Evolutionary conservation across 2,797 vertebrate species (phyloP).

Genomic region (Acomys russatus): DNA sequence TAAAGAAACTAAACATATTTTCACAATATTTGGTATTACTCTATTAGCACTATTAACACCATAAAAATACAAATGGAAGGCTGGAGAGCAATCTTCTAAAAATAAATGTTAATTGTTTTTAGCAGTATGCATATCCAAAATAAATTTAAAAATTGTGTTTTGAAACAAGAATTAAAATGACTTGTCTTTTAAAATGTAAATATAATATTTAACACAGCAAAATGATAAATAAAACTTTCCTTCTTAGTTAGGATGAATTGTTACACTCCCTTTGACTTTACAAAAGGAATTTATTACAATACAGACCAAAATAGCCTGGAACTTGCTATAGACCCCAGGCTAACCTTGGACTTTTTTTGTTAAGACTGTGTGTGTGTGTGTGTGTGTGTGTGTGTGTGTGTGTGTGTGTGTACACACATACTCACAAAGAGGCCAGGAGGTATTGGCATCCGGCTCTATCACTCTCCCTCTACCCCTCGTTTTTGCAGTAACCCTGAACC

Average conservation of each 20-base stretch:
- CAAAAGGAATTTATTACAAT: not conserved
- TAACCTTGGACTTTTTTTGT: not conserved
- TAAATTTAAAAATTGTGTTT: not conserved
- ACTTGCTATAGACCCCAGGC: not conserved
- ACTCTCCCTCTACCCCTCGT: not conserved
- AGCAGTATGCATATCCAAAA: not conserved
- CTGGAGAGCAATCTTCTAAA: not conserved
- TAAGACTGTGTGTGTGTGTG: not conserved
- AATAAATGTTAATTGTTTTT: constrained; percentile 46
- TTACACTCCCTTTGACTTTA: not conserved
- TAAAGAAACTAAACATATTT: constrained; percentile 20
- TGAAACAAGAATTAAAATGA: not conserved
- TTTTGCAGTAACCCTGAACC: not conserved
- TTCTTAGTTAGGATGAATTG: constrained; percentile 6
- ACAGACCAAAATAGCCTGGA: not conserved
- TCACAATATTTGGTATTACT: constrained; percentile 39
- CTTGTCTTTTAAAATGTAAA: not conserved
- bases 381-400: no score
- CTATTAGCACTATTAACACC: constrained; percentile 3
- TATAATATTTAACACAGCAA: not conserved
- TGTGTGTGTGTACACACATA: no score
- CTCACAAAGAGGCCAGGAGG: no score
- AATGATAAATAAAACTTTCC: not conserved
- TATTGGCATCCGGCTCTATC: not conserved
- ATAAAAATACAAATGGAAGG: not conserved